Percentiles rank a stretch among this genome's conserved stretches.
phyloP scores from a whole-genome alignment of 2,113 vertebrate species.

The Chloropsis hardwickii region DNA sequence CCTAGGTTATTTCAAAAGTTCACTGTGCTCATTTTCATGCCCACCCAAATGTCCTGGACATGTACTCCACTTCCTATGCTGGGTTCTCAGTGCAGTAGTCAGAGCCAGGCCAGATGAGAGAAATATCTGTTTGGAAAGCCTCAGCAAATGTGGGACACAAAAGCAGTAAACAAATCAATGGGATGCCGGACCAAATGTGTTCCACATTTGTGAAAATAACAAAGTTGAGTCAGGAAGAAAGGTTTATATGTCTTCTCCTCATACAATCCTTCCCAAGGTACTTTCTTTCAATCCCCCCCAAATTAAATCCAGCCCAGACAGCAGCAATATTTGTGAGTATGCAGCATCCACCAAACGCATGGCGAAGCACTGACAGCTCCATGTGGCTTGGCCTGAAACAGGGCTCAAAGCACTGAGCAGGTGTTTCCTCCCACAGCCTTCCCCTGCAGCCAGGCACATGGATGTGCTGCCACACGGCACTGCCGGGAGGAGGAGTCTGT shows the following conservation, averaged over 20 bases:
- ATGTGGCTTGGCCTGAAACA: not conserved
- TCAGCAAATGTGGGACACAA: constrained; percentile 22
- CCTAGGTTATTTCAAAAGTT: not conserved
- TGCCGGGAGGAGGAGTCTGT: fast-evolving
- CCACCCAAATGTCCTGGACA: not conserved
- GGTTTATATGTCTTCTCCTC: constrained; percentile 43
- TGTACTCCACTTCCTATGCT: not conserved
- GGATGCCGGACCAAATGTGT: constrained; percentile 48
- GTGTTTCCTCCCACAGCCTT: not conserved
- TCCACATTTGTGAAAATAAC: constrained; percentile 48
- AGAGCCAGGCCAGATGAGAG: constrained; percentile 43
- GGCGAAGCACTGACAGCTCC: not conserved
- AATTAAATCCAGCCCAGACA: constrained; percentile 29
- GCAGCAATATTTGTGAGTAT: not conserved
- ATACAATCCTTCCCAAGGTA: constrained; percentile 22
- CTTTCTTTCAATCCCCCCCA: not conserved
- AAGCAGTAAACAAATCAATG: constrained; percentile 58
- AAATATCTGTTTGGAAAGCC: constrained; percentile 35
- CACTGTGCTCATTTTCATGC: not conserved
- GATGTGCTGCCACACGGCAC: fast-evolving
- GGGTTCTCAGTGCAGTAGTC: not conserved
- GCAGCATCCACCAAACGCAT: fast-evolving
- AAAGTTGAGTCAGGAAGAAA: constrained; percentile 32
- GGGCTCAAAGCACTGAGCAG: not conserved
- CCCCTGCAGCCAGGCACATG: fast-evolving